Evolutionary conservation across 2,888 invertebrate genomes (phyloP).

Genomic region (Galerucella pusilla): DNA sequence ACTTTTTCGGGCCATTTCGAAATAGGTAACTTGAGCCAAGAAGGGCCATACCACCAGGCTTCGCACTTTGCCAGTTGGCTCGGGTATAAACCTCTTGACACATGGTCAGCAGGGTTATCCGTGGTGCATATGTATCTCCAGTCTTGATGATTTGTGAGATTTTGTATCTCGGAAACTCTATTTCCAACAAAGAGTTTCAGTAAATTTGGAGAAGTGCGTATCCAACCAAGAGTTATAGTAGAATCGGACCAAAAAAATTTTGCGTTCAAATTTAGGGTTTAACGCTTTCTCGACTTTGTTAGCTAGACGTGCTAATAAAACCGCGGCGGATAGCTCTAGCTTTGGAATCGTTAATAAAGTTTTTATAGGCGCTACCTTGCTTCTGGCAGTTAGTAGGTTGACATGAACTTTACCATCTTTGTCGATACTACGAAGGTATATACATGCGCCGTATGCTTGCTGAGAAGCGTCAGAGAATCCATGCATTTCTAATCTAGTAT

Average conservation of each 20-base stretch:
- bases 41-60: background rate
- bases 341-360: background rate
- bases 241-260: background rate
- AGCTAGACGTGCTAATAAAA: background rate
- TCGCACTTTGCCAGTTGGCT: background rate
- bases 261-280: background rate
- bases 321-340: background rate
- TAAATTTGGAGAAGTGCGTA: background rate
- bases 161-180: background rate
- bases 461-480: conserved; percentile 26
- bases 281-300: background rate
- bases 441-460: conserved; percentile 23
- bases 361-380: conserved; percentile 1
- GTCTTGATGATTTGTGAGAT: background rate
- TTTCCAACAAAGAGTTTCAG: background rate
- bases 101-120: background rate
- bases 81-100: background rate
- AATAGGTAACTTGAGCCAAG: background rate
- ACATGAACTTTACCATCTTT: background rate
- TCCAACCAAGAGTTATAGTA: background rate
- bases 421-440: conserved; percentile 18
- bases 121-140: background rate
- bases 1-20: background rate
- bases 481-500: conserved; percentile 3
- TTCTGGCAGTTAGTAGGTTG: background rate